Percentiles rank a stretch among this genome's conserved stretches.
Evolutionary conservation across 1,140 invertebrate species (phyloP).

Genomic region (Brachionus asplanchnoidis): DNA sequence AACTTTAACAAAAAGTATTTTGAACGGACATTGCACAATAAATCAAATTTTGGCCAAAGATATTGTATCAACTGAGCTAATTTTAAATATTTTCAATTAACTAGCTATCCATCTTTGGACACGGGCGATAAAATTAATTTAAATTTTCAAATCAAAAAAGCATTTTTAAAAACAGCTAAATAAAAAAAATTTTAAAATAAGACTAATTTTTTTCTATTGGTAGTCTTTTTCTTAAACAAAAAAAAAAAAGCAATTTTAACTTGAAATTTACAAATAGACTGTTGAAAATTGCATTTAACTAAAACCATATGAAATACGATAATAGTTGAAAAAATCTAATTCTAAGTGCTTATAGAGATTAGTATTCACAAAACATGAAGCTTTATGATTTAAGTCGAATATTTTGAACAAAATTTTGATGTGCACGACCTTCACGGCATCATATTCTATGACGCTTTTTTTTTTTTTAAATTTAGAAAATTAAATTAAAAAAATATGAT

Average conservation of each 20-base stretch:
- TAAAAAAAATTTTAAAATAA: background rate
- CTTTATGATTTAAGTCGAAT: background rate
- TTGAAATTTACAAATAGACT: background rate
- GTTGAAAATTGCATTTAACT: background rate
- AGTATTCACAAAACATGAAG: background rate
- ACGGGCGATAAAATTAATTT: background rate
- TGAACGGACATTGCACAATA: background rate
- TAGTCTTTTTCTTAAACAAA: background rate
- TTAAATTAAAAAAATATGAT: background rate
- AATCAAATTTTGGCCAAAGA: background rate
- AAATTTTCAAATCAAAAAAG: background rate
- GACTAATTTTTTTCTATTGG: background rate
- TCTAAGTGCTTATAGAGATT: background rate
- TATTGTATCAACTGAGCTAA: background rate
- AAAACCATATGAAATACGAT: background rate
- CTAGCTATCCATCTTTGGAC: background rate
- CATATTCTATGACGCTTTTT: background rate
- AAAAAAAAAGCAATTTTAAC: background rate
- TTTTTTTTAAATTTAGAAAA: background rate
- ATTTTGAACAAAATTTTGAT: background rate
- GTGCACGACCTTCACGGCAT: background rate
- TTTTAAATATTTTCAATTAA: background rate
- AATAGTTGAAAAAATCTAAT: background rate
- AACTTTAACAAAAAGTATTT: background rate
- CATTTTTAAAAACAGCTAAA: background rate